Percentiles rank a stretch among this genome's conserved stretches.
These are phyloP conservation scores for Aix galericulata DNA, from an alignment of 2,113 vertebrate species.

Conservation along the genomic window DNA sequence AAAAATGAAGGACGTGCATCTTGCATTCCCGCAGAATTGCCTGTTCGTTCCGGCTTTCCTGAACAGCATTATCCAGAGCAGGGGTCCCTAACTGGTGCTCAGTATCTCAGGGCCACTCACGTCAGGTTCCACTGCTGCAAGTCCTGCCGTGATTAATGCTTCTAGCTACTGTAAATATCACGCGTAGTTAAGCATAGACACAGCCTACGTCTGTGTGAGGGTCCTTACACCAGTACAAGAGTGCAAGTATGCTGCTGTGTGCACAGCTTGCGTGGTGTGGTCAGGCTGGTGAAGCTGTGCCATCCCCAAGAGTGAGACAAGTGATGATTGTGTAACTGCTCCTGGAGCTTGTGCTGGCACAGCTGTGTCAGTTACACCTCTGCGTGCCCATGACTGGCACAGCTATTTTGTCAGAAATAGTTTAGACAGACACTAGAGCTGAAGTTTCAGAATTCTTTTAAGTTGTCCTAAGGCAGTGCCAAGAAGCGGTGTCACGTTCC, in stretches of 20 bases:
- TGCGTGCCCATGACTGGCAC: accelerated
- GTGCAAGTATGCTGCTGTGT: not conserved
- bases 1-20: not conserved
- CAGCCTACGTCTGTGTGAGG: not conserved
- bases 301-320: not conserved
- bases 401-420: not conserved
- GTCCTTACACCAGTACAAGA: not conserved
- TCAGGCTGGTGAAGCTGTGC: not conserved
- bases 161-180: not conserved
- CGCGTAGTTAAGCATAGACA: not conserved
- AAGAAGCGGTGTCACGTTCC: not conserved
- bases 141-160: not conserved
- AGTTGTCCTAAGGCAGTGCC: not conserved
- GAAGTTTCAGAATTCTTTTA: not conserved
- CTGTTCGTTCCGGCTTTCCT: not conserved
- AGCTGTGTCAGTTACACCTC: not conserved
- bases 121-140: not conserved
- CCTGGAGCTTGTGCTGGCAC: not conserved
- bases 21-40: not conserved
- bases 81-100: not conserved
- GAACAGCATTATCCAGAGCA: not conserved
- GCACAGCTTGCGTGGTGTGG: not conserved
- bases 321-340: not conserved
- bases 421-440: not conserved
- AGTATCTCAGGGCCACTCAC: not conserved